phyloP scores from a whole-genome alignment of 2,113 vertebrate genomes.

The Coracopsis vasa region DNA sequence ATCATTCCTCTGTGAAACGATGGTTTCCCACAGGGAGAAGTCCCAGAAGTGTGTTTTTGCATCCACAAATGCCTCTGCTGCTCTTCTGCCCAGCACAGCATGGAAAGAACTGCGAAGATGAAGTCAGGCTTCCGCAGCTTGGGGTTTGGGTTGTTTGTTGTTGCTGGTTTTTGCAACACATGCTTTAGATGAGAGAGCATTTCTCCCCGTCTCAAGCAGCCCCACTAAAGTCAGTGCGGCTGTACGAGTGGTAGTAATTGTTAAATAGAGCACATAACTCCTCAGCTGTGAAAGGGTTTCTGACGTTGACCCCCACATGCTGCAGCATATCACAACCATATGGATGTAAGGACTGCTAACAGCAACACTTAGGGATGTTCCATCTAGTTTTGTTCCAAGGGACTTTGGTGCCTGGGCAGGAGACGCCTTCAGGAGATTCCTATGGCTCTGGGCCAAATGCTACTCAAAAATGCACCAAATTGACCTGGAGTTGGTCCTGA shows the following conservation, averaged over 20 bases:
- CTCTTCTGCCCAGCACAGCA: conserved; percentile 25
- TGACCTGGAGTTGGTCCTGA: not conserved
- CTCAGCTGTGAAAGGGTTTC: not conserved
- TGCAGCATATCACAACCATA: not conserved
- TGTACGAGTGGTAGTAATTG: not conserved
- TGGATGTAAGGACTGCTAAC: not conserved
- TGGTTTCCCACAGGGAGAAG: not conserved
- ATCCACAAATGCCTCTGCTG: conserved; percentile 17
- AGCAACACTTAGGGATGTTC: not conserved
- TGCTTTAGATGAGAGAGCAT: not conserved
- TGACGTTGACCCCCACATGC: not conserved
- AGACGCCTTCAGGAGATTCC: not conserved
- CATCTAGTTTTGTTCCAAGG: not conserved
- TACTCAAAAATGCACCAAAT: not conserved
- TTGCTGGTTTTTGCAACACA: not conserved
- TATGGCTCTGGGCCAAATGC: not conserved
- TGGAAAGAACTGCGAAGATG: not conserved
- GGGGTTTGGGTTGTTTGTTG: not conserved
- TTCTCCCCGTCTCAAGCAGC: not conserved
- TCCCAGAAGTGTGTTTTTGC: conserved; percentile 12
- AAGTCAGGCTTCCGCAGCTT: not conserved
- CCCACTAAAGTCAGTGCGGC: not conserved
- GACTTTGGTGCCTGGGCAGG: not conserved
- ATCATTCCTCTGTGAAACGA: conserved; percentile 44
- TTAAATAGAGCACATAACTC: not conserved